A percentile compares a stretch with the other conserved stretches of the same genome.
Conservation (phyloP, 2,888 invertebrate genomes). For the Chrysomela aeneicollis region DNA sequence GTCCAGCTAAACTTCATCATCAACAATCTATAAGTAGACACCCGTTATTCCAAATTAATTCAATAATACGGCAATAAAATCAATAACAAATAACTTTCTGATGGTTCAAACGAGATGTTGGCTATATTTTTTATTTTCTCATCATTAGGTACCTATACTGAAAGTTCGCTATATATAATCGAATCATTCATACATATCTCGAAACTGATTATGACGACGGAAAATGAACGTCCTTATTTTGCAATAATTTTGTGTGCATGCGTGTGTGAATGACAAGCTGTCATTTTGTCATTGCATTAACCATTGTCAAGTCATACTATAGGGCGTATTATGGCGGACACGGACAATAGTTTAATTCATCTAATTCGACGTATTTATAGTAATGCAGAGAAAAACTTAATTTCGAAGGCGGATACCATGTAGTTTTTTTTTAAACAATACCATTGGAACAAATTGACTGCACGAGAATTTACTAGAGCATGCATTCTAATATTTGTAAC, state of each 20-base stretch:
- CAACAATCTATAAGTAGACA: no score
- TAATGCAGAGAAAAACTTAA: background rate
- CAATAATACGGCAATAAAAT: no score
- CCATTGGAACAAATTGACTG: background rate
- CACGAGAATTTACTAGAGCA: background rate
- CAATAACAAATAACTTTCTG: no score
- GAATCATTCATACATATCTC: no score
- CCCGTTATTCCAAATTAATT: no score
- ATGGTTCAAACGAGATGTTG: no score
- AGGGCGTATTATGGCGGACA: background rate
- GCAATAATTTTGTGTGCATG: background rate
- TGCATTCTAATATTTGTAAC: background rate
- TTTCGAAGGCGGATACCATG: constrained; percentile 4
- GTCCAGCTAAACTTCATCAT: no score
- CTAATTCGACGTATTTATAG: background rate
- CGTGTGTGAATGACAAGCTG: background rate
- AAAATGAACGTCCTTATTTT: background rate
- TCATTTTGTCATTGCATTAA: constrained; percentile 1
- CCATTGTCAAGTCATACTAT: constrained; percentile 1
- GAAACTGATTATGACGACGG: background rate
- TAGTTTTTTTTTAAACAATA: background rate
- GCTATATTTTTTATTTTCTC: no score
- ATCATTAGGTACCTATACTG: no score
- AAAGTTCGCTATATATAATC: no score
- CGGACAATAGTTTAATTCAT: constrained; percentile 1